Evolutionary conservation across 2,113 vertebrate genomes (phyloP).

Genomic region (Triplophysa tibetana): DNA sequence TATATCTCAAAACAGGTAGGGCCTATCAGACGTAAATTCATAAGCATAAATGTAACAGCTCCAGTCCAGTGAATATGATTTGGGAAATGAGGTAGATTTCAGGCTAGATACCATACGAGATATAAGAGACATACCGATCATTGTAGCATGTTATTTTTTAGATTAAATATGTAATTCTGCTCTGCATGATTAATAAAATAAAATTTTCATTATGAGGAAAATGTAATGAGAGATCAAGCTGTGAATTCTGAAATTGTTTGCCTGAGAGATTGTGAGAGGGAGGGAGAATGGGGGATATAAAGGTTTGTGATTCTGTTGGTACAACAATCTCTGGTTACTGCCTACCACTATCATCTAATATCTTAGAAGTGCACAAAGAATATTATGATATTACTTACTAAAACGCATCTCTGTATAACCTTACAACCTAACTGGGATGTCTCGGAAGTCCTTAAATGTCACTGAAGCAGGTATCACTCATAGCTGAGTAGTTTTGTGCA

Average conservation of each 20-base stretch:
- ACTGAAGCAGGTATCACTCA: too few relatives aligned
- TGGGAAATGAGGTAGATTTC: too few relatives aligned
- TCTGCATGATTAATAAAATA: conserved; percentile 9
- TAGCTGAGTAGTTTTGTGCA: too few relatives aligned
- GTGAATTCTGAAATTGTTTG: background rate
- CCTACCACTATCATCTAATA: background rate
- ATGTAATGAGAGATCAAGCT: background rate
- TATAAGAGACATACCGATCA: background rate
- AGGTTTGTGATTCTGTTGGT: background rate
- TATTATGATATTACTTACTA: too few relatives aligned
- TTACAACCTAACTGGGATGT: too few relatives aligned
- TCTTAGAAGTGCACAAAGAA: background rate
- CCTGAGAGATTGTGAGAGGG: background rate
- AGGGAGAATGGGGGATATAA: background rate
- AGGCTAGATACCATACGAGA: too few relatives aligned
- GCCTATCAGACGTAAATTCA: too few relatives aligned
- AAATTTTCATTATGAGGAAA: background rate
- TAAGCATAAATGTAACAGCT: too few relatives aligned
- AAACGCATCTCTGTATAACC: too few relatives aligned
- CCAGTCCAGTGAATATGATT: too few relatives aligned
- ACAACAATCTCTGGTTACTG: background rate
- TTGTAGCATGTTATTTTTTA: background rate
- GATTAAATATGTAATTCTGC: conserved; percentile 11
- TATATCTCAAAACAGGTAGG: background rate
- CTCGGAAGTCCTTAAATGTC: too few relatives aligned